Evolutionary conservation across 2,888 invertebrate genomes (phyloP), one percentile per base, ranked within the genome.

Genomic region (Synergus umbraculus): DNA sequence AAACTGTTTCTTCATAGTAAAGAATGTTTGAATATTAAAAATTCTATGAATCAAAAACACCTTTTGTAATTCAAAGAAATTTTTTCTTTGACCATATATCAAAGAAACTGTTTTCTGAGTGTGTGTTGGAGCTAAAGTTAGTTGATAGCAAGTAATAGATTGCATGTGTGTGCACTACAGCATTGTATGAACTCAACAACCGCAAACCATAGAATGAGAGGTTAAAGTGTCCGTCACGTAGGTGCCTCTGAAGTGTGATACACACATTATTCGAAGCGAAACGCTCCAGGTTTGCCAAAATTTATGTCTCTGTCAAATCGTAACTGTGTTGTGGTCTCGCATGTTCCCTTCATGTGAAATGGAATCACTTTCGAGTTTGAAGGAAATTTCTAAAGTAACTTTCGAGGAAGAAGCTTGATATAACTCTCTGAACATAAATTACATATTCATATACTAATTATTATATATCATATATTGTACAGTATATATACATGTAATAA

Each of bases 271-370:
- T 67, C 77, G 77, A 77, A 69, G 63, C 79, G 77, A 69, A 79
- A 76, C 44, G 79, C 64, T 76, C 69, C 64, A 77, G 63, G 77
- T 69, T 63, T 54, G 66, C 76, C 77, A 63, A 79, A 79, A 79
- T 79, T 79, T 79, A 76, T 79, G 79, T 79, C 69, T 60, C 44
- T 64, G 79, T 79, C 79, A 77, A 77, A 79, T 69, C 69, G 44
- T 77, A 79, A 73, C 79, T 73, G 54, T 76, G 63, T 58, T 76
- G 73, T 54, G 67, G 76, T 76, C 66, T 66, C 43, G 22, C 69
- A 41, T 66, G 67, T 64, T 79, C 69, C 63, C 76, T 18, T 49
- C 76, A 43, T 66, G 77, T 43, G 49, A 78, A 65, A 69, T 60
- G 44, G 63, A 77, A 79, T 77, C 79, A 76, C 69, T 76, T 63